phyloP scores from a whole-genome alignment of 2,113 vertebrate species.

The Solenodon paradoxus region DNA sequence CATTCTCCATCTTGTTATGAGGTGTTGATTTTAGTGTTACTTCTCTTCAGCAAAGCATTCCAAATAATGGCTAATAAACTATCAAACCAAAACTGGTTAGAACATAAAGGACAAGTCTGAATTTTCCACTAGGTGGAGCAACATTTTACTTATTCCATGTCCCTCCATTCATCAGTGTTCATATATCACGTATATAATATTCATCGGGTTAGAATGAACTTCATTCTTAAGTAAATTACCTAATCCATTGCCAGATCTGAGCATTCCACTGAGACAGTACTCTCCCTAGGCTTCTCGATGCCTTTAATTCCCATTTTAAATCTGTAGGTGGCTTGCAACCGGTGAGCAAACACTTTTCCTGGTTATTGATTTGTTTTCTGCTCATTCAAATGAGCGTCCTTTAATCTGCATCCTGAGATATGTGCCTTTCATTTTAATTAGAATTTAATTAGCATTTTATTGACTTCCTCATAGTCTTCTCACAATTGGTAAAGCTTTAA shows the following conservation, averaged over 20 bases:
- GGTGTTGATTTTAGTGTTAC: conserved; percentile 27
- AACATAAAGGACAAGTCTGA: neutral
- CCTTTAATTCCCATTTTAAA: neutral
- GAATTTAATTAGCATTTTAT: neutral
- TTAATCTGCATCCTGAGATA: neutral
- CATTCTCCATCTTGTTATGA: conserved; percentile 41
- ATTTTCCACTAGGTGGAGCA: conserved; percentile 7
- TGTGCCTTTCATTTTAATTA: conserved; percentile 27
- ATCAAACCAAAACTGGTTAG: neutral
- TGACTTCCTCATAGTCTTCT: neutral
- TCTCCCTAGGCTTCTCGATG: neutral
- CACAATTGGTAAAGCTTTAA: neutral
- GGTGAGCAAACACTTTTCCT: neutral
- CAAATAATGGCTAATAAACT: neutral
- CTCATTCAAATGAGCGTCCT: neutral
- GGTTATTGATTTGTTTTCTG: neutral
- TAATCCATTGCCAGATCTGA: neutral
- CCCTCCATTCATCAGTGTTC: neutral
- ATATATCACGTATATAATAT: neutral
- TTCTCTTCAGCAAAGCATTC: conserved; percentile 19
- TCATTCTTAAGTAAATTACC: neutral
- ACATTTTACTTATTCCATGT: neutral
- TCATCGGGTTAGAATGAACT: neutral
- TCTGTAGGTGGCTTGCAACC: neutral
- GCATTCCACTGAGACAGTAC: neutral